Evolutionary conservation across 2,797 vertebrate genomes (phyloP), one percentile per base, ranked within the genome.

Genomic region (Hyperoplus lanceolatus): DNA sequence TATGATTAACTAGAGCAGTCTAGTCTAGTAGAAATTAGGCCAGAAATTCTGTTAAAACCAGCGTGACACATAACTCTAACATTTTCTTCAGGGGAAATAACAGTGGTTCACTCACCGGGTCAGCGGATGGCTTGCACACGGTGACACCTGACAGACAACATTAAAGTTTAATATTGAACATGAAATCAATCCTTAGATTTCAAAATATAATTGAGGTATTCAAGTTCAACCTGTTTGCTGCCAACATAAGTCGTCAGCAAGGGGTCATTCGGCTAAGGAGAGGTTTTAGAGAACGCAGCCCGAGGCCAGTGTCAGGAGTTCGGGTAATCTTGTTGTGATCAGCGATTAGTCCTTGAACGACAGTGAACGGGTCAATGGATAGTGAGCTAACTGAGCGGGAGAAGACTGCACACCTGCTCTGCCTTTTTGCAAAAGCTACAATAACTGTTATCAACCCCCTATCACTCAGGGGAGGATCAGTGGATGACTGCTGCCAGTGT

Each of bases 261-360:
- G 46, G 12, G 79, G 82, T 88, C 75, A 79, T 51, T 73, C 39
- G 38, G 38, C 75, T 64, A 48, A 66, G 57, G 18, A 73, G 50
- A 74, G 75, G 18, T 71, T 81, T 81, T 58, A 58, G 50, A 66
- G 66, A 70, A 75, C 79, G 74, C 57, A 70, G 90, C 92, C 91
- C 51, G 43, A 57, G 87, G 92, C 87, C 53, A 79, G 59, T 88
- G 89, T 87, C 79, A 87, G 88, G 78, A 84, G 80, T 84, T 82
- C 79, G 62, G 71, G 63, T 93, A 90, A 92, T 92, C 89, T 88
- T 93, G 88, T 92, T 90, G 90, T 93, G 90, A 93, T 93, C 91
- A 91, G 92, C 79, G 77, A 94, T 94, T 93, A 93, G 89, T 88
- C 79, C 79, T 70, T 81, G 76, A 91, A 92, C 90, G 89, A 83